A percentile compares a stretch with the other conserved stretches of the same genome.
Evolutionary conservation across 2,888 invertebrate genomes (phyloP).

Genomic region (Drosophila fungiperda): DNA sequence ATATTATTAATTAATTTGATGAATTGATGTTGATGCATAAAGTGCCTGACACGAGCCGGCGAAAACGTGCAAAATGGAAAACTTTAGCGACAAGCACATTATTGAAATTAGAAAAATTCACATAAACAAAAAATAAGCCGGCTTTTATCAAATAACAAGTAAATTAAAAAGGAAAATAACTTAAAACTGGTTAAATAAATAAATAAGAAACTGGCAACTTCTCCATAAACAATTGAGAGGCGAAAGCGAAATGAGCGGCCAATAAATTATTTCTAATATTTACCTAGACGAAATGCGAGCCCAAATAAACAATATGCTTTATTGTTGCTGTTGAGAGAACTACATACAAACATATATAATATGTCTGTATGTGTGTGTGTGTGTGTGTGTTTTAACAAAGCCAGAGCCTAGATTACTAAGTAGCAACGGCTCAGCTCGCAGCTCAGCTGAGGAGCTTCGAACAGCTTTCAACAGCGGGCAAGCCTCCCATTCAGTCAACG

Average conservation of each 20-base stretch:
- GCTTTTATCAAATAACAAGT: conserved; percentile 1
- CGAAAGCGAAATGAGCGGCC: conserved; percentile 33
- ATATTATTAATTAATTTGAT: too few relatives aligned
- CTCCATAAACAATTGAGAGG: conserved; percentile 13
- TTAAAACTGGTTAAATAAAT: not conserved
- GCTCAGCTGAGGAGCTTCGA: conserved; percentile 40
- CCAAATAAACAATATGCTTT: conserved; percentile 49
- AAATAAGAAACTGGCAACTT: conserved; percentile 15
- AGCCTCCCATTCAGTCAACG: conserved; percentile 39
- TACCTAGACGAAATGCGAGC: conserved; percentile 45
- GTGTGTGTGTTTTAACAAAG: conserved; percentile 20
- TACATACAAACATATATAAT: conserved; percentile 1
- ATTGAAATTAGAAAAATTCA: not conserved
- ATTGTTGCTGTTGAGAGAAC: not conserved
- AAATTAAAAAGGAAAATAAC: not conserved
- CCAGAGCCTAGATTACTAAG: conserved; percentile 57
- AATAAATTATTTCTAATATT: conserved; percentile 53
- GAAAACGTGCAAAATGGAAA: not conserved
- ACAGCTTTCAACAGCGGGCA: conserved; percentile 34
- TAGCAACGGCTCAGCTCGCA: conserved; percentile 21
- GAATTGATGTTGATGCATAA: not conserved
- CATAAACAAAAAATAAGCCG: conserved; percentile 6
- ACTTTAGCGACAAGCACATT: not conserved
- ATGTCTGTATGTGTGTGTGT: not conserved
- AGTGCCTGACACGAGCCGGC: not conserved